Evolutionary conservation across 64 coral and sea anemone genomes (phyloP).

Genomic region (Pachyseris speciosa): DNA sequence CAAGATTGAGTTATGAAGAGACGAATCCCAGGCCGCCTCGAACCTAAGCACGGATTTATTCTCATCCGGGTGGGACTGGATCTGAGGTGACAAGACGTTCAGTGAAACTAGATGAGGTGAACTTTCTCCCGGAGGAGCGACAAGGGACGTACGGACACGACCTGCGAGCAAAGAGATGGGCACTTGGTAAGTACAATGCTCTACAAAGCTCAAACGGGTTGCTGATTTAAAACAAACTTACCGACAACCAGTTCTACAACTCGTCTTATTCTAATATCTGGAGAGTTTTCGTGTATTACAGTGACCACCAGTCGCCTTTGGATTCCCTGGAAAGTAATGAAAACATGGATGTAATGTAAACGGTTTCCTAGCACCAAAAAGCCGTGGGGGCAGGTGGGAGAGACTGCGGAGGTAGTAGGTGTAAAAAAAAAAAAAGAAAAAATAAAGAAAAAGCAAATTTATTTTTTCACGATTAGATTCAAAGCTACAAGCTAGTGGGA

Average conservation of each 20-base stretch:
- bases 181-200: neutral
- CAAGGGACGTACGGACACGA: constrained; percentile 41
- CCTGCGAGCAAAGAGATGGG: neutral
- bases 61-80: constrained; percentile 97
- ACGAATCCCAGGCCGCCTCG: constrained; percentile 96
- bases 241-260: constrained; percentile 30
- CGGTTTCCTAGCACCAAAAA: neutral
- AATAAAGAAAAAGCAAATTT: too few species aligned
- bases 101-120: constrained; percentile 52
- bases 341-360: neutral
- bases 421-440: too few species aligned
- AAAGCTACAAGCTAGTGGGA: too few species aligned
- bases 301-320: constrained; percentile 96
- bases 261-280: constrained; percentile 86
- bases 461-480: too few species aligned
- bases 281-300: constrained; percentile 92
- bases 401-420: too few species aligned
- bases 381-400: too few species aligned
- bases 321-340: constrained; percentile 72
- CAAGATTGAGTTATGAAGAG: constrained; percentile 88
- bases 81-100: constrained; percentile 77
- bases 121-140: neutral
- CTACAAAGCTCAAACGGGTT: too few species aligned
- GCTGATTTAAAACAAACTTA: neutral
- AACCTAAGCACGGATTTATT: constrained; percentile 91